Base-by-base conservation (phyloP, 2,113 vertebrate species). In the Thunnus thynnus region DNA sequence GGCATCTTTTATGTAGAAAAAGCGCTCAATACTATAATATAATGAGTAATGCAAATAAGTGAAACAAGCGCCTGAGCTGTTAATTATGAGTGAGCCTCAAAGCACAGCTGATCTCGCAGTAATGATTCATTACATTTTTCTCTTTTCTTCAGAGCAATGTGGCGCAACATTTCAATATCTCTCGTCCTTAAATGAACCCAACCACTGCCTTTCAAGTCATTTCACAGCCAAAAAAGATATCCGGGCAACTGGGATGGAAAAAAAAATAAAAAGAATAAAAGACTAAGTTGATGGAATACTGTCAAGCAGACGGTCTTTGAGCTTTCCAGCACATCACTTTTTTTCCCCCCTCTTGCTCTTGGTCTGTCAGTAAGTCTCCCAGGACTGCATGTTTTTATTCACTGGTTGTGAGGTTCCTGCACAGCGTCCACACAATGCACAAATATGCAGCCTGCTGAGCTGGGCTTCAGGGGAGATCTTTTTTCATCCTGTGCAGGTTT, bases 371-470 rank as follows among this genome's bases (percentile, higher is more conserved):
- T 50, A 66, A 72, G 72, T 72, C 87, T 86, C 80, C 62, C 76
- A 79, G 83, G 81, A 74, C 74, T 58, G 57, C 75, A 56, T 90
- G 85, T 90, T 92, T 91, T 88, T 78, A 65, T 86, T 84, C 84
- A 63, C 41, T 5, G 50, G 71, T 80, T 81, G 83, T 90, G 83
- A 85, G 77, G 82, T 89, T 89, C 78, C 82, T 87, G 80, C 78
- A 65, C 68, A 71, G 78, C 25, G 65, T 83, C 83, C 63, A 67
- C 89, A 85, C 90, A 88, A 82, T 63, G 75, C 85, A 80, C 83
- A 92, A 86, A 90, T 86, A 92, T 85, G 84, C 78, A 61, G 78
- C 88, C 85, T 63, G 86, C 88, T 82, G 88, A 85, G 92, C 55
- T 0, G 20, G 8, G 80, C 80, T 91, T 87, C 66, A 69, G 88